Evolutionary conservation across 2,113 vertebrate genomes (phyloP).

Genomic region (Microcebus ravelobensis): DNA sequence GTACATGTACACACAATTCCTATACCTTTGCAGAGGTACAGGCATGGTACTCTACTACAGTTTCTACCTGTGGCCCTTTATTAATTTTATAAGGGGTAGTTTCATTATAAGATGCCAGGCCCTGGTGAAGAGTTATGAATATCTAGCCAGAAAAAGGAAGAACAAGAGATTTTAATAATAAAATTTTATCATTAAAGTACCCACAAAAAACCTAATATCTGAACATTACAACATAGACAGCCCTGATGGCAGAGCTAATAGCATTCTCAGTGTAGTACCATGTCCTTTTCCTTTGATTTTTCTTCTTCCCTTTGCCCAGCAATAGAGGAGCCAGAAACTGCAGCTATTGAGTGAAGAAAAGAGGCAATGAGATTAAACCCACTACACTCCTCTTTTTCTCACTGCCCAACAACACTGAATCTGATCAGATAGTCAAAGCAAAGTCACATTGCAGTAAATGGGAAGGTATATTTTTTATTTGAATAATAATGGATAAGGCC

Average conservation of each 20-base stretch:
- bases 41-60: too few species aligned
- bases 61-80: too few species aligned
- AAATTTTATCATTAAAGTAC: not conserved
- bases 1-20: too few species aligned
- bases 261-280: not conserved
- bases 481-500: not conserved
- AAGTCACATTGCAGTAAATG: not conserved
- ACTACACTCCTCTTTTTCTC: not conserved
- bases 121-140: not conserved
- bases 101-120: not conserved
- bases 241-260: not conserved
- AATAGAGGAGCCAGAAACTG: not conserved
- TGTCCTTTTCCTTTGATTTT: not conserved
- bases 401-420: not conserved
- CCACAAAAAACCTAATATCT: not conserved
- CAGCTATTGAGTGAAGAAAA: not conserved
- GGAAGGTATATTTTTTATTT: not conserved
- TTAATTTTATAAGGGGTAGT: too few species aligned
- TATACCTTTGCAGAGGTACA: too few species aligned
- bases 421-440: not conserved
- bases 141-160: not conserved
- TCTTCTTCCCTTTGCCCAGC: not conserved
- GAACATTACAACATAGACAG: not conserved
- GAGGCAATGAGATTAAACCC: not conserved
- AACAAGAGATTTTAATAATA: not conserved